A percentile compares a stretch with the other conserved stretches of the same genome.
Conservation (phyloP, 2,797 vertebrate species). For the Pseudochromis fuscus region DNA sequence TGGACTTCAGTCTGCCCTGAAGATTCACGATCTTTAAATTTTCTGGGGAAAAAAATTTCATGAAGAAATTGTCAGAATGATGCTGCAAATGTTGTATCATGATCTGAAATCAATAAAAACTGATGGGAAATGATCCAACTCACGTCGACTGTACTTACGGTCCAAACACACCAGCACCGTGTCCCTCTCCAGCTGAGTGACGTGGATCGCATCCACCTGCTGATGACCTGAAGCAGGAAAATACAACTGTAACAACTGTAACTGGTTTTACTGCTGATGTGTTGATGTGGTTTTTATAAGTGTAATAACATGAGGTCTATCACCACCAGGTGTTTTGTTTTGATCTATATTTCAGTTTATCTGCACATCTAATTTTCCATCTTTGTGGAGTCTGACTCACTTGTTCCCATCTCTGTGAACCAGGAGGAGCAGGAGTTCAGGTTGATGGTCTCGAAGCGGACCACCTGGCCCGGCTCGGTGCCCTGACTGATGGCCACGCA, state of each 20-base stretch:
- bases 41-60: constrained; percentile 69
- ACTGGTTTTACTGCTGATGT: too few species aligned
- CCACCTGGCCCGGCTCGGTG: constrained; percentile 89
- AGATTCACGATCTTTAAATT: constrained; percentile 99
- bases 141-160: constrained; percentile 86
- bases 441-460: constrained; percentile 99
- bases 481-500: constrained; percentile 96
- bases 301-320: too few species aligned
- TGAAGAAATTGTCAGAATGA: background rate
- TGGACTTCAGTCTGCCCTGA: constrained; percentile 95
- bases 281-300: too few species aligned
- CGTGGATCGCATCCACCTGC: constrained; percentile 95
- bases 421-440: constrained; percentile 98
- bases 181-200: constrained; percentile 97
- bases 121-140: background rate
- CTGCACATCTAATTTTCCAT: background rate
- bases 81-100: background rate
- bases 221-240: constrained; percentile 77
- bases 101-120: background rate
- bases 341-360: background rate
- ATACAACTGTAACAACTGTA: background rate
- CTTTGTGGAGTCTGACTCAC: constrained; percentile 75
- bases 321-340: too few species aligned
- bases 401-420: constrained; percentile 96
- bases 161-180: constrained; percentile 98